Evolutionary conservation across 2,797 vertebrate species (phyloP), one percentile per base, ranked within the genome.

Genomic region (Brachymystax lenok): DNA sequence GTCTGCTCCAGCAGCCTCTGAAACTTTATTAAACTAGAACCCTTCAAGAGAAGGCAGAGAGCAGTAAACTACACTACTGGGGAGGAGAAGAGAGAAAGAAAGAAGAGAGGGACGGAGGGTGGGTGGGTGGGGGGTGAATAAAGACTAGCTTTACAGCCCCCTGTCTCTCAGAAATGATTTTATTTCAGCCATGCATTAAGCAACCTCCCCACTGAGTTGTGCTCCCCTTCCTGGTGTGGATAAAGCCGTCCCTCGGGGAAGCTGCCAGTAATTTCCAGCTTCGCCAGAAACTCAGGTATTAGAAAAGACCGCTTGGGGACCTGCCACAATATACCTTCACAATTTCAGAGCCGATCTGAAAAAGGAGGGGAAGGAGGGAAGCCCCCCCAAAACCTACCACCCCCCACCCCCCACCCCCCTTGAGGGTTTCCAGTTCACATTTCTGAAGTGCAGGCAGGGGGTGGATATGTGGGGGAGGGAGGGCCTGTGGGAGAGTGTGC

Each of bases 101-200:
- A 24, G 59, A 24, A 21, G 54, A 75, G 27, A 66, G 24, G 19
- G 70, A 78, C 69, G 35, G 52, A 72, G 71, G 51, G 46, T 73
- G 30, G n/a, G 27, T 16, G 51, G 67, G 54, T 50, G 33, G 79
- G 85, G 72, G 4, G 74, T 76, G 64, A 75, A 83, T 85, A 92
- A 94, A 92, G 90, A 90, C 93, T 90, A 91, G 73, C 94, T 46
- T 46, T 46, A 46, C 40, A 95, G 95, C 96, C 93, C 93, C 95
- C 96, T 89, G 95, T 97, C 95, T 96, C 94, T 97, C 96, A 95
- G 94, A 96, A 93, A 97, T 98, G 97, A 96, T 98, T 98, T 98
- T 97, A 97, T 99, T 99, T 98, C 97, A 98, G 96, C 95, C 97
- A 97, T 97, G 97, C 97, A 98, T 98, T 98, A 99, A 98, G 96